Evolutionary conservation across 2,888 invertebrate species (phyloP).

Genomic region (Cheilosia vulpina): DNA sequence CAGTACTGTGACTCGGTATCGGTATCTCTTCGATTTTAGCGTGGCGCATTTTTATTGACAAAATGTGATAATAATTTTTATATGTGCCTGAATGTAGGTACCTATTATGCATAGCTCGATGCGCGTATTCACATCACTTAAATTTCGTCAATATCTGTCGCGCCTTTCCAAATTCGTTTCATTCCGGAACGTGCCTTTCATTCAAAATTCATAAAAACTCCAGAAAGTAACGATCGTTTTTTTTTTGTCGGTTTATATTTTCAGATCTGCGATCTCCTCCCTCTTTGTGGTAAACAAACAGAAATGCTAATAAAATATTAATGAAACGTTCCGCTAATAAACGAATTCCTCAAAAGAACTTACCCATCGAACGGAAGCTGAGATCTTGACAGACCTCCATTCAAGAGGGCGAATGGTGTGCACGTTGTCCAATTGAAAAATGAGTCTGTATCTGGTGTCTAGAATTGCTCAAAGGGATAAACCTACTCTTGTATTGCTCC

Average conservation of each 20-base stretch:
- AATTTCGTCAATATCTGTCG: conserved; percentile 30
- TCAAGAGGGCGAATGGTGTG: neutral
- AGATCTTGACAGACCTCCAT: conserved; percentile 22
- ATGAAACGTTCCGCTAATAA: conserved; percentile 40
- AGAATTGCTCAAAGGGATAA: conserved; percentile 43
- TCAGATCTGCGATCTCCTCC: neutral
- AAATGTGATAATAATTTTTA: conserved; percentile 26
- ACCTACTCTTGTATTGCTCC: conserved; percentile 29
- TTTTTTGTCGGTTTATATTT: neutral
- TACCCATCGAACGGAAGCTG: conserved; percentile 48
- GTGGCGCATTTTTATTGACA: neutral
- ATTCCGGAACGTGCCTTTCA: conserved; percentile 46
- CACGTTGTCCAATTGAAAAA: conserved; percentile 7
- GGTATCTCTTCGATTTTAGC: neutral
- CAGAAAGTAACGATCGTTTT: conserved; percentile 14
- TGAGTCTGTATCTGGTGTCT: conserved; percentile 11
- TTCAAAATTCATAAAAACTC: conserved; percentile 18
- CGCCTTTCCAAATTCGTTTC: conserved; percentile 23
- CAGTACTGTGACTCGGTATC: neutral
- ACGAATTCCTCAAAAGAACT: conserved; percentile 12
- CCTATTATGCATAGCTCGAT: neutral
- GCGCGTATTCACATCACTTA: conserved; percentile 15
- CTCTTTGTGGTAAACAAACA: conserved; percentile 3
- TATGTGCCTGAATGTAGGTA: neutral
- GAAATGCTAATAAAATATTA: conserved; percentile 41